Evolutionary conservation across 2,797 vertebrate genomes (phyloP).

Genomic region (Tragelaphus oryx): DNA sequence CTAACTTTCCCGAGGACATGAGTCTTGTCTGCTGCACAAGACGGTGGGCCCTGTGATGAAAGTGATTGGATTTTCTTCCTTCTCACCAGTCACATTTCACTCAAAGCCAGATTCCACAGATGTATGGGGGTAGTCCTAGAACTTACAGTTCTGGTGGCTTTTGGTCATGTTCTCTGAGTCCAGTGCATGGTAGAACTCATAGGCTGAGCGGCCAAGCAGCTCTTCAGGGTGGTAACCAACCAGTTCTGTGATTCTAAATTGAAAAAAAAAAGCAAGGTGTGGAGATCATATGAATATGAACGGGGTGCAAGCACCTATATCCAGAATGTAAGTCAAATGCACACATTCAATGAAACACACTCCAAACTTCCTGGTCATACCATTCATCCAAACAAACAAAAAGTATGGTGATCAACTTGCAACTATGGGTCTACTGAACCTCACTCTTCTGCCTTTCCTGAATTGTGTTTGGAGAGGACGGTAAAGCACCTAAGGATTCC

Average conservation of each 20-base stretch:
- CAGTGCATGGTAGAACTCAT: slow-evolving; percentile 95
- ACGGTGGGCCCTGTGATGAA: not conserved
- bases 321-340: not conserved
- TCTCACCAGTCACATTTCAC: not conserved
- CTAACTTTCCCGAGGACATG: not conserved
- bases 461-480: not conserved
- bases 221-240: slow-evolving; percentile 96
- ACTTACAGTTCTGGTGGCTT: slow-evolving; percentile 97
- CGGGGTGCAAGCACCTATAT: not conserved
- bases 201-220: slow-evolving; percentile 93
- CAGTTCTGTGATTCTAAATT: slow-evolving; percentile 90
- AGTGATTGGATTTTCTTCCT: not conserved
- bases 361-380: not conserved
- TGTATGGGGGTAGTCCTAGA: not conserved
- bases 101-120: not conserved
- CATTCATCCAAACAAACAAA: not conserved
- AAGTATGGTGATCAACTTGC: not conserved
- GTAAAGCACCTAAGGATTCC: not conserved
- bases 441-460: not conserved
- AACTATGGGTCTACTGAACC: not conserved
- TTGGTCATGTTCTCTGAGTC: slow-evolving; percentile 95
- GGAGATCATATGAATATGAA: not conserved
- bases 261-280: not conserved
- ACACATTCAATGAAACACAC: not conserved
- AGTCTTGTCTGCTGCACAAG: not conserved